Evolutionary conservation across 2,113 vertebrate genomes (phyloP), one percentile per base, ranked within the genome.

Genomic region (Hydrochoerus hydrochaeris): DNA sequence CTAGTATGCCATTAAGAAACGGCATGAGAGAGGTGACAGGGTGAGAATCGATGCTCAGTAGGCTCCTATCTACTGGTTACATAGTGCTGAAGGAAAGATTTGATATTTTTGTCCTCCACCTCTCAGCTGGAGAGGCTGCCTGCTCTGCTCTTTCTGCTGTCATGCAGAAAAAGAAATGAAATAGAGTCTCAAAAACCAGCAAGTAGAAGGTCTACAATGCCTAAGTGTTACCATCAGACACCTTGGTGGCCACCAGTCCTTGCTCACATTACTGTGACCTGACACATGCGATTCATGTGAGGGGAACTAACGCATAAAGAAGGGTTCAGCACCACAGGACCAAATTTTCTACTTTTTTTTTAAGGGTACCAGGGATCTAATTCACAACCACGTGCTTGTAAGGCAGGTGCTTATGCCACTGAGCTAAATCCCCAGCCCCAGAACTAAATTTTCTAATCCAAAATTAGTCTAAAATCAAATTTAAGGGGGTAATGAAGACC

Each of bases 11-110:
- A 8, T 19, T 2, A 7, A 92, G 85, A 44, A 65, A 26, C 28
- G n/a, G 5, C 3, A 1, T 0, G 19, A 60, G 3, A 75, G 35
- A 54, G 52, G 35, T 12, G 22, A 20, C 2, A 13, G 13, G 20
- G 90, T 86, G 65, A 58, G 82, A 77, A 44, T 30, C 16, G 30
- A 41, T 49, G 35, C 26, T 13, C 0, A 3, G 44, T 2, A 93
- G 69, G 19, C 28, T 82, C 73, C 10, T 9, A 10, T 54, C 65
- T 7, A 30, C 1, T 17, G 26, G 30, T 49, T 26, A 35, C 16
- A 19, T 1, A 28, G 62, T 30, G 62, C 52, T 14, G 6, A 92
- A 13, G 2, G 82, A 54, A 54, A 49, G 0, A 6, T 9, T 22
- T 92, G 80, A 41, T 57, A 52, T 60, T 57, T 91, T 62, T 30